These are phyloP conservation scores for Machaerirhynchus nigripectus DNA, from an alignment of 2,113 vertebrate species.

Conservation along the genomic window DNA sequence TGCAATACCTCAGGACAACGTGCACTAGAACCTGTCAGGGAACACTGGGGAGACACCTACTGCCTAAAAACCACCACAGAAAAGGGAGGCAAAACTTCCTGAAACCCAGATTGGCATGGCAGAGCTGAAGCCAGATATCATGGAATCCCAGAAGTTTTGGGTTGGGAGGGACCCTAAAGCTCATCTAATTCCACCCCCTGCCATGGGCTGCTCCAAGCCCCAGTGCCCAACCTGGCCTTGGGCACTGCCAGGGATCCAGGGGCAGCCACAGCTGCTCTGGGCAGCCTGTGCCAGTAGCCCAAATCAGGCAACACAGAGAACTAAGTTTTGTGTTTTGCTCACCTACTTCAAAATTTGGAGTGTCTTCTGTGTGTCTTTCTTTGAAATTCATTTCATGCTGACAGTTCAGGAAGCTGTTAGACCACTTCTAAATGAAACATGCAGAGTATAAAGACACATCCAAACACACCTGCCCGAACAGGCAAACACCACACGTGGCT, in stretches of 20 bases:
- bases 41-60: neutral
- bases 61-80: neutral
- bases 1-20: neutral
- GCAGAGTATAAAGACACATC: neutral
- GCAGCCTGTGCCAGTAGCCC: neutral
- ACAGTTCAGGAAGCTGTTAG: neutral
- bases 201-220: neutral
- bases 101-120: neutral
- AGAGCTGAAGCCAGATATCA: neutral
- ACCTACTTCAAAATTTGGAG: neutral
- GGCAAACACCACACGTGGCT: neutral
- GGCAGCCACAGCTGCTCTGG: neutral
- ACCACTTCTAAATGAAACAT: neutral
- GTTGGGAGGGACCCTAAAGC: neutral
- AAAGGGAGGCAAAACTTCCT: neutral
- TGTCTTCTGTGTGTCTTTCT: neutral
- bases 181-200: accelerated
- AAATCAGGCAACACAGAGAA: neutral
- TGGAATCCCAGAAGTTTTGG: neutral
- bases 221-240: neutral
- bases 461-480: neutral
- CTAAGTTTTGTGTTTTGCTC: neutral
- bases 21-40: neutral
- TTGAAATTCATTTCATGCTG: neutral
- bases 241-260: neutral